Evolutionary conservation across 1,140 invertebrate genomes (phyloP).

Genomic region (Leptinotarsa texana): DNA sequence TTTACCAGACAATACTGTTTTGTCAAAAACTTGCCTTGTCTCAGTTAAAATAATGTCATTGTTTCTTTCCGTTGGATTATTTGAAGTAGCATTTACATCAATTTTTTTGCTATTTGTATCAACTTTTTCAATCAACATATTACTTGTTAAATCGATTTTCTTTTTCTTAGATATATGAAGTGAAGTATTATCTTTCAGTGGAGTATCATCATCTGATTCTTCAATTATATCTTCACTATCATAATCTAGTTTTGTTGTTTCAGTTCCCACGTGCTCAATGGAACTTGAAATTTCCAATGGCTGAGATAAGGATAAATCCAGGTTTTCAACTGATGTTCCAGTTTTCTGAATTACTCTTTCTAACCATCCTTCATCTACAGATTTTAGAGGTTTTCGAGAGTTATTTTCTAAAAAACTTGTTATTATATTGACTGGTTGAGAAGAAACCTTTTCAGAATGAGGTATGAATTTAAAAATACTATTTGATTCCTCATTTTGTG

Average conservation of each 20-base stretch:
- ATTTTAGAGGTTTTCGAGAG: slow-evolving; percentile 34
- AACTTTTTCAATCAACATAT: no score
- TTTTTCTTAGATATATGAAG: slow-evolving; percentile 50
- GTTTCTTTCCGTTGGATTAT: no score
- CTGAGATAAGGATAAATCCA: slow-evolving; percentile 16
- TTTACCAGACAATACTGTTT: no score
- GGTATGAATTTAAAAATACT: slow-evolving; percentile 42
- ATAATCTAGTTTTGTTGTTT: slow-evolving; percentile 40
- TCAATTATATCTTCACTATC: slow-evolving; percentile 64
- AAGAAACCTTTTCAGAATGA: slow-evolving; percentile 37
- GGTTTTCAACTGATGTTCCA: slow-evolving; percentile 33
- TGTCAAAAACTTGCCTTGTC: no score
- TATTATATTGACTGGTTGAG: slow-evolving; percentile 55
- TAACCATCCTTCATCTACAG: slow-evolving; percentile 52
- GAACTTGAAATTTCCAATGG: background rate
- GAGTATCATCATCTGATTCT: slow-evolving; percentile 65
- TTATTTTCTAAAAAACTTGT: slow-evolving; percentile 50
- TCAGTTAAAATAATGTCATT: no score
- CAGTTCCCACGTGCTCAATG: slow-evolving; percentile 17
- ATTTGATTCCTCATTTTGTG: slow-evolving; percentile 17
- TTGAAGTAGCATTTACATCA: no score
- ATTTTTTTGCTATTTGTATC: no score
- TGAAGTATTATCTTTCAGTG: slow-evolving; percentile 30
- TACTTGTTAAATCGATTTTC: slow-evolving; percentile 28
- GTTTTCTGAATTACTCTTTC: slow-evolving; percentile 44